Base-by-base conservation (phyloP, 2,888 invertebrate genomes). In the Agrotis ipsilon region DNA sequence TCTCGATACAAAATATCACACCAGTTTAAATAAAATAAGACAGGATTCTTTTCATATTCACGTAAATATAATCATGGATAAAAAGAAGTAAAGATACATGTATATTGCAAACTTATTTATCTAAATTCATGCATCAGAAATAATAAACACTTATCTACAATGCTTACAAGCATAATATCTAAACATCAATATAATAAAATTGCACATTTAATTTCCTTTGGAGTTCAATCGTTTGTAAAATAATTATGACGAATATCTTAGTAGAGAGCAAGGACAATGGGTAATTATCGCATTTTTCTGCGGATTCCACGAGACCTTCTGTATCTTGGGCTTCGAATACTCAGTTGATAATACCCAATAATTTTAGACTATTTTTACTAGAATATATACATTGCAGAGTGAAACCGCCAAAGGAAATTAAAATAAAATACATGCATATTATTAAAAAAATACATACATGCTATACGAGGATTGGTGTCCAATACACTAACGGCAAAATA, bases 401-500 rank as follows among this genome's bases (percentile, higher is more conserved):
- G 14, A 46, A 32, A 39, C 24, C 55, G 57, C 55, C 74, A 81
- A 78, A 75, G 68, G 77, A 75, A 79, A 73, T 66, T 66, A 27
- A 65, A 78, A 57, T 76, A 67, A 70, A 54, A 54, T 3, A 24
- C 69, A 77, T 75, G 66, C 72, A 9, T 80, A 83, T 80, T 39
- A 9, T 32, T 32, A 32, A 75, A 32, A 54, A 55, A 55, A 63
- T 58, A 68, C 84, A 81, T 64, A 77, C 87, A 86, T 87, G 86
- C 87, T 78, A 81, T 80, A 85, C 86, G 72, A 72, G 82, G 81
- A 81, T 68, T 78, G 63, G 69, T 82, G 70, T 72, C 78, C 86
- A 86, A 88, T 86, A 79, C 85, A 87, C 84, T 86, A 88, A 86
- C 84, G 78, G 79, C 72, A 72, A 61, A 74, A 71, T 67, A 72